These are phyloP conservation scores for Halcyon malimbica DNA, from an alignment of 2,113 vertebrate genomes.

Conservation along the genomic window DNA sequence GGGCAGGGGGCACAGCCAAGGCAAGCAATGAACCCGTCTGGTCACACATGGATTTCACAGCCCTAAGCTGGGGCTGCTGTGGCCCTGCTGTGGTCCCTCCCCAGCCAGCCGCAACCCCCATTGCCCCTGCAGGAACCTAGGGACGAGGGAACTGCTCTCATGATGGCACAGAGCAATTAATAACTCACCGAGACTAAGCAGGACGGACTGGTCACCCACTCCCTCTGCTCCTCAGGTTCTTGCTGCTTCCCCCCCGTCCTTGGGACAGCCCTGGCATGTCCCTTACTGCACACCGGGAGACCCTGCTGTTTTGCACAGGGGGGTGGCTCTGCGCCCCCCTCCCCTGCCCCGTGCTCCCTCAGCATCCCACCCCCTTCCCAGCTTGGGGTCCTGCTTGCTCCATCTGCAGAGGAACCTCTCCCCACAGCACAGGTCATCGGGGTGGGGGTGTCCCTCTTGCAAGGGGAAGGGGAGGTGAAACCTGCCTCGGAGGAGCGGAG, in stretches of 20 bases:
- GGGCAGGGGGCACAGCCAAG: background rate
- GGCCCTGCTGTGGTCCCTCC: background rate
- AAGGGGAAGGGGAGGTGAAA: background rate
- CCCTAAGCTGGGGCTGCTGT: background rate
- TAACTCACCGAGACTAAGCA: background rate
- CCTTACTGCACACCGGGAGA: background rate
- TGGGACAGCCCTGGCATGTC: background rate
- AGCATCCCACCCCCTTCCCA: background rate
- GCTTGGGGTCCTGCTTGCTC: background rate
- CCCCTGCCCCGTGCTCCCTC: background rate
- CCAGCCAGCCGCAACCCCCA: background rate
- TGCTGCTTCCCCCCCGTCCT: background rate
- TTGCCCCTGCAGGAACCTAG: fast-evolving
- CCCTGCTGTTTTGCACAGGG: background rate
- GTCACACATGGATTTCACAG: background rate
- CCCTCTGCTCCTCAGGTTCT: background rate
- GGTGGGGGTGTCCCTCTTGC: background rate
- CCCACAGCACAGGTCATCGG: background rate
- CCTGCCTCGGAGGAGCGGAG: background rate
- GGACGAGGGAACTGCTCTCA: background rate
- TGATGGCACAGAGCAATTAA: background rate
- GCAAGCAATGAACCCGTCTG: background rate
- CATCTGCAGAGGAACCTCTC: background rate
- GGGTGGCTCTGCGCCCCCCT: background rate
- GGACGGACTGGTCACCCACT: background rate